phyloP scores from a whole-genome alignment of 2,888 invertebrate genomes.

The Lagria hirta region DNA sequence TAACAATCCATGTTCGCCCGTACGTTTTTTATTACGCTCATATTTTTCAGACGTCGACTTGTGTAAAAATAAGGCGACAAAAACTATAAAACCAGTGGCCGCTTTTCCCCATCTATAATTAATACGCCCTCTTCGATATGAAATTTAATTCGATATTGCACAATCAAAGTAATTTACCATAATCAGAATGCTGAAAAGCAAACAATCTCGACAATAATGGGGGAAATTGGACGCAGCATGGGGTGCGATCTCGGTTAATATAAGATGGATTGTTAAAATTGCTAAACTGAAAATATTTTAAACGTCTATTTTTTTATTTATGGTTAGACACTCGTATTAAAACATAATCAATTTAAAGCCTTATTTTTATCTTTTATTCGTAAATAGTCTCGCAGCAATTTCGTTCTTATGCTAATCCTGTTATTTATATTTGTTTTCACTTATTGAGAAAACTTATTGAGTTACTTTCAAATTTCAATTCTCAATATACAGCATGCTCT shows the following conservation, averaged over 20 bases:
- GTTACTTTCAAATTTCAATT: too few relatives aligned
- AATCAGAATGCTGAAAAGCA: slow-evolving; percentile 23
- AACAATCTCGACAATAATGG: slow-evolving; percentile 24
- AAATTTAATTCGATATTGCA: slow-evolving; percentile 21
- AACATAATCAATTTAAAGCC: too few relatives aligned
- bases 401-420: too few relatives aligned
- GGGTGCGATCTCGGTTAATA: slow-evolving; percentile 24
- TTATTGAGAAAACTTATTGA: too few relatives aligned
- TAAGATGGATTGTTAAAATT: slow-evolving; percentile 19
- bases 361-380: too few relatives aligned
- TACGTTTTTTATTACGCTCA: slow-evolving; percentile 23
- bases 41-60: slow-evolving; percentile 22
- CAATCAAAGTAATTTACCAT: slow-evolving; percentile 25
- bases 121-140: slow-evolving; percentile 8
- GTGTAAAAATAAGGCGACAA: not conserved
- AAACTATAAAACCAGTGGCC: too few relatives aligned
- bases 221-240: slow-evolving; percentile 26
- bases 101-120: not conserved
- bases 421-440: too few relatives aligned
- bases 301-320: too few relatives aligned
- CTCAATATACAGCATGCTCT: too few relatives aligned
- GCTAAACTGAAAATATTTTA: slow-evolving; percentile 16
- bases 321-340: too few relatives aligned
- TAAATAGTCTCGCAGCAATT: too few relatives aligned
- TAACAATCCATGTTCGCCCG: slow-evolving; percentile 23